These are phyloP conservation scores for Drosophila sturtevanti DNA, from an alignment of 1,140 invertebrate species.

Conservation along the genomic window DNA sequence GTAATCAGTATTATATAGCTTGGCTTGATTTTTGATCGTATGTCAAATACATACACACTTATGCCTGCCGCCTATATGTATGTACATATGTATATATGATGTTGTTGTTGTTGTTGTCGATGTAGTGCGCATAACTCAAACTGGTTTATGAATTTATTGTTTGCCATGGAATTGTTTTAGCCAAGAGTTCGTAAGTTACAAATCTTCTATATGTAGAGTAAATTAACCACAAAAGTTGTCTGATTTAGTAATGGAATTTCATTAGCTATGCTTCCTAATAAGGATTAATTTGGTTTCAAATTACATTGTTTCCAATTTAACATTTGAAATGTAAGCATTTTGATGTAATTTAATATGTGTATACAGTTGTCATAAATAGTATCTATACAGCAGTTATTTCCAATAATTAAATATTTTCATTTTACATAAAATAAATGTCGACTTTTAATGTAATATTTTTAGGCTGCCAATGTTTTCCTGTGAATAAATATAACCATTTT, in stretches of 20 bases:
- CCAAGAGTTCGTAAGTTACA: not conserved
- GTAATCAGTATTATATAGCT: conserved; percentile 47
- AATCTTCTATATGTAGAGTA: not conserved
- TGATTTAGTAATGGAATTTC: not conserved
- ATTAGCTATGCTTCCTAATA: not conserved
- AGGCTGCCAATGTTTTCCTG: too few relatives aligned
- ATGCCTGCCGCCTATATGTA: too few relatives aligned
- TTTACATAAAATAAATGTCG: too few relatives aligned
- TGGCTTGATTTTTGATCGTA: conserved; percentile 49
- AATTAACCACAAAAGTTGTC: not conserved
- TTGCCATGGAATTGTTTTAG: not conserved
- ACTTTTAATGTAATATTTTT: too few relatives aligned
- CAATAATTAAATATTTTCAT: too few relatives aligned
- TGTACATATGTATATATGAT: not conserved
- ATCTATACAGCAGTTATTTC: too few relatives aligned
- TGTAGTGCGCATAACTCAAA: conserved; percentile 63
- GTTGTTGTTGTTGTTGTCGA: not conserved
- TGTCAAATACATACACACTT: conserved; percentile 39
- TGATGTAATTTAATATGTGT: too few relatives aligned
- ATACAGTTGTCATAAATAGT: too few relatives aligned
- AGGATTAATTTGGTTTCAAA: too few relatives aligned
- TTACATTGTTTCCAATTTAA: too few relatives aligned
- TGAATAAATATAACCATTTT: not conserved
- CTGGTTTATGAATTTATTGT: conserved; percentile 44
- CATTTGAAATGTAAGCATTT: too few relatives aligned